phyloP scores from a whole-genome alignment of 2,113 vertebrate species.

The Pelobates fuscus region DNA sequence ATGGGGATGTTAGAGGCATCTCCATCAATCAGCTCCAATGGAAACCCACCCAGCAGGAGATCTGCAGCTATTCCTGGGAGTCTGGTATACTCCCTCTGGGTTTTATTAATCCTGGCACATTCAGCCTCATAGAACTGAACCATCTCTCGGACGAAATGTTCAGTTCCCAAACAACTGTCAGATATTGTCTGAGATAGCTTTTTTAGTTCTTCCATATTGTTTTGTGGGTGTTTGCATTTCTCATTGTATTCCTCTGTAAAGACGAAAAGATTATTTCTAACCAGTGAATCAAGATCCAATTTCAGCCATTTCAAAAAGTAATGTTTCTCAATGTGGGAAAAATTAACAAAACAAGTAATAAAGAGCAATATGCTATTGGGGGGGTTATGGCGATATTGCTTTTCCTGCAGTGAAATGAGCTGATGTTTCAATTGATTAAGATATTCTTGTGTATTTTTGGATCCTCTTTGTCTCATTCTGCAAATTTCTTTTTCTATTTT shows the following conservation, averaged over 20 bases:
- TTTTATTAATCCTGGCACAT: constrained; percentile 13
- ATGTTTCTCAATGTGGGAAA: constrained; percentile 42
- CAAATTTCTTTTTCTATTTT: constrained; percentile 50
- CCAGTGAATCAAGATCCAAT: constrained; percentile 49
- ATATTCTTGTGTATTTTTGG: not conserved
- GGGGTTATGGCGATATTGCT: constrained; percentile 49
- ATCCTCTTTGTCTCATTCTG: constrained; percentile 21
- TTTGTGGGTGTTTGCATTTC: not conserved
- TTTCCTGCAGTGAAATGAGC: constrained; percentile 50
- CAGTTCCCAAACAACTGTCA: constrained; percentile 68
- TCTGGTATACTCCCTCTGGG: not conserved
- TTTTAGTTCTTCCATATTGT: constrained; percentile 9
- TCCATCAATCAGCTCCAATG: constrained; percentile 38
- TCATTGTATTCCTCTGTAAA: constrained; percentile 22
- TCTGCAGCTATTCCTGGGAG: constrained; percentile 56
- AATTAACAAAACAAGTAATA: constrained; percentile 40
- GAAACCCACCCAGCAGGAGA: constrained; percentile 70
- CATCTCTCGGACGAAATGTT: constrained; percentile 78
- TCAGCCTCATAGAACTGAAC: constrained; percentile 76
- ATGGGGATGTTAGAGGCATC: constrained; percentile 69
- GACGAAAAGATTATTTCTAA: not conserved
- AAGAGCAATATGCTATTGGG: constrained; percentile 53
- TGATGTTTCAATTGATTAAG: constrained; percentile 48
- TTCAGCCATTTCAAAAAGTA: constrained; percentile 62
- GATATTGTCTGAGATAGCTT: constrained; percentile 53